Percentiles rank a stretch among this genome's conserved stretches.
phyloP scores from a whole-genome alignment of 53 echinoderm and acorn worm genomes.

The Hippasteria phrygiana region DNA sequence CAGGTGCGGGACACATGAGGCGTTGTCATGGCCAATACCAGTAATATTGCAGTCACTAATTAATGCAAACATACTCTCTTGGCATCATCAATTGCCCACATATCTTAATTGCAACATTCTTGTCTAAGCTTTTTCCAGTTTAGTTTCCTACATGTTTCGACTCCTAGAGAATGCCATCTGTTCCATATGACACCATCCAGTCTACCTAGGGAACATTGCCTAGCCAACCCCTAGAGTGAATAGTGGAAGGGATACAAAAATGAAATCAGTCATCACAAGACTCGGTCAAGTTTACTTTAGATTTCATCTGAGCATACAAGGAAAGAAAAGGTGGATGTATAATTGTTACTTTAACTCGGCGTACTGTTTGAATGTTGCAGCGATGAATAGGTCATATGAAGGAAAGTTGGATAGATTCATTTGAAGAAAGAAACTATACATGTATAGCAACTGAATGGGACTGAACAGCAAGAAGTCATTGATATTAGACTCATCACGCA shows the following conservation, averaged over 20 bases:
- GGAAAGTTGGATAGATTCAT: too few species aligned
- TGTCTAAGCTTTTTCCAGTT: not conserved
- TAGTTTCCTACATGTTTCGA: not conserved
- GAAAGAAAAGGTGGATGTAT: too few species aligned
- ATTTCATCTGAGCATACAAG: too few species aligned
- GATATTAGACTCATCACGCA: too few species aligned
- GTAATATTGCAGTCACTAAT: slow-evolving; percentile 47
- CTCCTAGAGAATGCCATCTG: slow-evolving; percentile 15
- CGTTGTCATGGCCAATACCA: slow-evolving; percentile 4
- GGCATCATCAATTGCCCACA: slow-evolving; percentile 22
- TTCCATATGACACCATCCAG: not conserved
- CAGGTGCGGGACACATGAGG: slow-evolving; percentile 26
- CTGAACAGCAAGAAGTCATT: too few species aligned
- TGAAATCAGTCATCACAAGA: not conserved
- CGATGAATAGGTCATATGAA: too few species aligned
- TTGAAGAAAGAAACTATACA: too few species aligned
- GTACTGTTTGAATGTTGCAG: too few species aligned
- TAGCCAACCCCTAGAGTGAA: not conserved
- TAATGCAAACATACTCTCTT: slow-evolving; percentile 13
- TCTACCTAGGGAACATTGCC: not conserved
- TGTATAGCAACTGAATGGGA: too few species aligned
- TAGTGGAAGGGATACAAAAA: not conserved
- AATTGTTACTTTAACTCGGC: too few species aligned
- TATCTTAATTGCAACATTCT: slow-evolving; percentile 65
- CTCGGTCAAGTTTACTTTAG: too few species aligned